Base-by-base conservation (phyloP, 2,888 invertebrate genomes). In the Parnassius orleans region DNA sequence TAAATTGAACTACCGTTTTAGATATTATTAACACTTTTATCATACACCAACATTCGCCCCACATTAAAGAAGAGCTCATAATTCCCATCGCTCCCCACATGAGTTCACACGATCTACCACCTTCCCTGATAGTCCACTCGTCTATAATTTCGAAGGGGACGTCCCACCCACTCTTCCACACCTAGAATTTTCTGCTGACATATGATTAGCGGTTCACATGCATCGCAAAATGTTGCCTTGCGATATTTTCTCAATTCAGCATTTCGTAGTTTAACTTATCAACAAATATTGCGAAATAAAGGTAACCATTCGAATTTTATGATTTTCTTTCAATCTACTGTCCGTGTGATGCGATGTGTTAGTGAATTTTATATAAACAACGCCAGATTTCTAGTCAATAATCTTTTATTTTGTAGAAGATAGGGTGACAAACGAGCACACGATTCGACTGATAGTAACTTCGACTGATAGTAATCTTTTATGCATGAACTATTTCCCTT, bases 161-260 rank as follows among this genome's bases (percentile, higher is more conserved):
- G 2, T 41, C 42, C 42, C 53, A 43, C 24, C 43, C 52, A 41
- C 15, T 15, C 33, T 44, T 33, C 14, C 46, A 52, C 41, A 24
- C 15, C 46, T 12, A 44, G 15, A 42, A 11, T 19, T 57, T 57
- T 62, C 24, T 42, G 62, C 61, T 61, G 43, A 57, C 53, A 47
- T 41, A 48, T 14, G 47, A 10, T 57, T 53, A 50, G 43, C 57
- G 44, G 50, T 15, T 47, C 50, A 62, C 47, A 57, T 24, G 50
- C 24, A 10, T 53, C 43, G 57, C 57, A 50, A 57, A 48, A 62
- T 48, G 57, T 62, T 53, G 53, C 43, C 24, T 33, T 24, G 10
- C 14, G 9, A 53, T 44, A 46, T 33, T 59, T 33, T 15, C 2
- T 1, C 15, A 2, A 9, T 9, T 50, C 14, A 15, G 14, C 12